These are phyloP conservation scores for Cephus rjabovi DNA, from an alignment of 2,888 invertebrate species.

Conservation along the genomic window DNA sequence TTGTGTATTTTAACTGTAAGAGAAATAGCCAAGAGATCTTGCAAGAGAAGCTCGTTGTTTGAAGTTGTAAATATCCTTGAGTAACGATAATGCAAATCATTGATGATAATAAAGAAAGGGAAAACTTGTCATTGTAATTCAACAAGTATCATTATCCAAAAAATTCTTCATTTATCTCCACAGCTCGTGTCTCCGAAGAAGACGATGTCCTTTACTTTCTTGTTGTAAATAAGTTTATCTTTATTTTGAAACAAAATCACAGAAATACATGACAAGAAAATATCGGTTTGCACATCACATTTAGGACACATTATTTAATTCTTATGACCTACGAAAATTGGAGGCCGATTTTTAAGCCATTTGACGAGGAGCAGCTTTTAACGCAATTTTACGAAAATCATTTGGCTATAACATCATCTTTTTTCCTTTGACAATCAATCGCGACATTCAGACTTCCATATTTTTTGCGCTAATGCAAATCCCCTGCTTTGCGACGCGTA, in stretches of 20 bases:
- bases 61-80: neutral
- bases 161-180: neutral
- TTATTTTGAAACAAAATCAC: constrained; percentile 29
- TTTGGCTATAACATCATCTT: neutral
- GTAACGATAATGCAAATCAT: neutral
- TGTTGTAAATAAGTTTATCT: constrained; percentile 16
- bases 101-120: neutral
- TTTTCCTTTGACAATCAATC: neutral
- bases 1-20: too few species aligned
- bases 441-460: neutral
- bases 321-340: neutral
- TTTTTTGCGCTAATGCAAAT: neutral
- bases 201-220: neutral
- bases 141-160: neutral
- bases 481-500: neutral
- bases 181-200: neutral
- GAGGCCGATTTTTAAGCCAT: neutral
- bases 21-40: too few species aligned
- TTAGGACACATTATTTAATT: constrained; percentile 40
- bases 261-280: constrained; percentile 52
- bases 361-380: neutral
- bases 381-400: neutral
- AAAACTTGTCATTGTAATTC: neutral
- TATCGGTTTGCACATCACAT: constrained; percentile 50
- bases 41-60: neutral